These are phyloP conservation scores for Colostygia pectinataria DNA, from an alignment of 2,888 invertebrate species.

Conservation along the genomic window DNA sequence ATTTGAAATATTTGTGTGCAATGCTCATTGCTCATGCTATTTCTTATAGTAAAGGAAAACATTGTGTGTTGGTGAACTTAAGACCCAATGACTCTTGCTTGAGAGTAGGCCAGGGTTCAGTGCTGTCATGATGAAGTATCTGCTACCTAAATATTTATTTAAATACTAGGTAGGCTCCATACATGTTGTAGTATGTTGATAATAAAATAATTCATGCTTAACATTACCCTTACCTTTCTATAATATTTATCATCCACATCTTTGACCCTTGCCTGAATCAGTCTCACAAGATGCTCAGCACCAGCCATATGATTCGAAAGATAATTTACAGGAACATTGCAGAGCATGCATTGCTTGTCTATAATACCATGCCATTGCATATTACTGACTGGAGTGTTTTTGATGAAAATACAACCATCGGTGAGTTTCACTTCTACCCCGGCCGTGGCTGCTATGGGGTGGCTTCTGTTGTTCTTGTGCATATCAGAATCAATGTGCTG, in stretches of 20 bases:
- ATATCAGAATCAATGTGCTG: constrained; percentile 43
- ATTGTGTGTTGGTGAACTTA: too few relatives aligned
- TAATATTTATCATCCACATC: constrained; percentile 38
- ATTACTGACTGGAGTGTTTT: constrained; percentile 40
- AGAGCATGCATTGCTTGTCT: constrained; percentile 48
- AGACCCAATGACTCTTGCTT: too few relatives aligned
- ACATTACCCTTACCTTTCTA: constrained; percentile 50
- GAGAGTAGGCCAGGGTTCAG: too few relatives aligned
- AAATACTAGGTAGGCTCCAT: too few relatives aligned
- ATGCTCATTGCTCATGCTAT: too few relatives aligned
- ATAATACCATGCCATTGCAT: constrained; percentile 55
- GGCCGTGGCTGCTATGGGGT: constrained; percentile 27
- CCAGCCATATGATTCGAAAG: constrained; percentile 39
- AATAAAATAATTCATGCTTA: too few relatives aligned
- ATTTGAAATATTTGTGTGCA: too few relatives aligned
- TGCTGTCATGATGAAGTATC: too few relatives aligned
- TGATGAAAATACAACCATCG: constrained; percentile 39
- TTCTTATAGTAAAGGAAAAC: too few relatives aligned
- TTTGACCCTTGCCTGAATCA: constrained; percentile 44
- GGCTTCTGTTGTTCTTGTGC: constrained; percentile 45
- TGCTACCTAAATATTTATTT: too few relatives aligned
- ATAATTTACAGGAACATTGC: constrained; percentile 36
- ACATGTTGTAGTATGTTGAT: too few relatives aligned
- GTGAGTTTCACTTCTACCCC: constrained; percentile 33
- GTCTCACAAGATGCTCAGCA: constrained; percentile 47